Percentiles rank a stretch among this genome's conserved stretches.
Conservation (phyloP, 2,888 invertebrate species). For the Drosophila nr. medialis region DNA sequence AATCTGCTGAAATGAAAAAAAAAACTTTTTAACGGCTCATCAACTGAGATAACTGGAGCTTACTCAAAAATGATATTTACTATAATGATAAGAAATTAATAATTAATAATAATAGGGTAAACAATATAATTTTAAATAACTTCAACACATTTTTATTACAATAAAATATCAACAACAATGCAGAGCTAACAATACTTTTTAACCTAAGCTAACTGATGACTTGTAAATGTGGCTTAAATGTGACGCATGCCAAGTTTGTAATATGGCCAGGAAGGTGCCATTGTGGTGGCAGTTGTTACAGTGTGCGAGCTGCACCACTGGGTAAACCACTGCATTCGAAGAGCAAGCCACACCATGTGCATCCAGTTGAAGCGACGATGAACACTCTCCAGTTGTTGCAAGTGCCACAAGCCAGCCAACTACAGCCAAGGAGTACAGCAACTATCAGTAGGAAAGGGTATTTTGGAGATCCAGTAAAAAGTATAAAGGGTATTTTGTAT, state of each 20-base stretch:
- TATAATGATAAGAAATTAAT: not conserved
- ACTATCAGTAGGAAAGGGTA: conserved; percentile 17
- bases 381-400: conserved; percentile 17
- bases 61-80: not conserved
- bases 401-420: conserved; percentile 37
- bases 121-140: not conserved
- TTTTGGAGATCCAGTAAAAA: not conserved
- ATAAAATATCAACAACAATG: conserved; percentile 60
- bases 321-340: not conserved
- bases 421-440: conserved; percentile 63
- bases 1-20: not conserved
- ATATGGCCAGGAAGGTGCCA: not conserved
- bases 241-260: not conserved
- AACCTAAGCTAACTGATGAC: conserved; percentile 8
- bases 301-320: not conserved
- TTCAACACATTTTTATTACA: conserved; percentile 42
- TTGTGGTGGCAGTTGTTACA: not conserved
- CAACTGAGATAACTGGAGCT: not conserved
- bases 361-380: not conserved
- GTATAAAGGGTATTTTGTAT: not conserved
- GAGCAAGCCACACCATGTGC: not conserved
- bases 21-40: not conserved
- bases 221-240: not conserved
- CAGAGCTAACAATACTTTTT: conserved; percentile 20
- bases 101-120: not conserved